These are phyloP conservation scores for Polymixis flavicincta DNA, from an alignment of 2,888 invertebrate genomes.

Conservation along the genomic window DNA sequence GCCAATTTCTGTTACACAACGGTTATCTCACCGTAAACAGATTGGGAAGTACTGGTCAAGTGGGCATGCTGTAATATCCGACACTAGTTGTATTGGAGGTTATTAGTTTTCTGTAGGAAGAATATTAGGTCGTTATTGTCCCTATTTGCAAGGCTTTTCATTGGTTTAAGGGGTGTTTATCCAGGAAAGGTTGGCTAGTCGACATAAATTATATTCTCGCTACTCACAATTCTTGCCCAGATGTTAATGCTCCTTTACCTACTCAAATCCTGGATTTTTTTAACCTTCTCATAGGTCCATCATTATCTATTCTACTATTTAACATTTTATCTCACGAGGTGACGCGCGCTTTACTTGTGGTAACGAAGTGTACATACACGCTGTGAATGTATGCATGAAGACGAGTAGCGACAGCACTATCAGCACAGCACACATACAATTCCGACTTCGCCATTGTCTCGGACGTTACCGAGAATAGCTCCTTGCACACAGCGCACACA, in stretches of 20 bases:
- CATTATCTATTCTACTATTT: background rate
- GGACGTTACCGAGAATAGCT: too few species aligned
- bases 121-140: background rate
- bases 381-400: too few species aligned
- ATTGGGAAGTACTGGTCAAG: slow-evolving; percentile 62
- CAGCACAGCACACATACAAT: too few species aligned
- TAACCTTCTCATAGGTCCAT: background rate
- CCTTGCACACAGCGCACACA: too few species aligned
- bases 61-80: slow-evolving; percentile 51
- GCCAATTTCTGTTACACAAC: slow-evolving; percentile 59
- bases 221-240: background rate
- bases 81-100: slow-evolving; percentile 8
- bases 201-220: background rate
- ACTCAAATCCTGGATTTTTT: too few species aligned
- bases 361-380: too few species aligned
- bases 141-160: background rate
- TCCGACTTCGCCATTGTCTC: too few species aligned
- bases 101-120: background rate
- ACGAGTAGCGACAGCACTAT: too few species aligned
- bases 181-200: background rate
- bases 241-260: background rate
- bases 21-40: slow-evolving; percentile 70
- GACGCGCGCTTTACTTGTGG: too few species aligned
- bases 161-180: background rate
- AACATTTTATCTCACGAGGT: too few species aligned